Evolutionary conservation across 2,888 invertebrate species (phyloP), one percentile per base, ranked within the genome.

Genomic region (Petrolisthes cinctipes): DNA sequence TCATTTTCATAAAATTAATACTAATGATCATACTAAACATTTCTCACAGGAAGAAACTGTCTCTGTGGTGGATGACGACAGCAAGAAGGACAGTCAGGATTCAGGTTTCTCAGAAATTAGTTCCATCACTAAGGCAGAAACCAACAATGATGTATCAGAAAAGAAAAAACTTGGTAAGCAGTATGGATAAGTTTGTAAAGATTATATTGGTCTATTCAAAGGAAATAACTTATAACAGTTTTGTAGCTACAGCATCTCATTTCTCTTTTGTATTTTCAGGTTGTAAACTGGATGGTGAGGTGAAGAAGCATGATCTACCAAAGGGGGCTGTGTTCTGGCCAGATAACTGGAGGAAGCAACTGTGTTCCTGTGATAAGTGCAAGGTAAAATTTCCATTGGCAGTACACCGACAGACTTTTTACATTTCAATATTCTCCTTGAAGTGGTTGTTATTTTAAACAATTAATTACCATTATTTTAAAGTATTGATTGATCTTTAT

Each of bases 281-380:
- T 0, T 89, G 86, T 57, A 82, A 80, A 56, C 84, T 86, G 84
- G 54, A 82, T 66, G n/a, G 51, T 14, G 4, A 80, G 20, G 5
- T 83, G 20, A 53, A 7, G 57, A 83, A 85, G 68, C 80, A 84
- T 6, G 75, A 83, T 23, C 20, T 88, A 17, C 82, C 83, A 37
- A 23, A 68, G n/a, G 91, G 92, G 53, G 92, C 93, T 54, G 91
- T 92, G 37, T 93, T 93, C 91, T 93, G 93, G 92, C 91, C 91
- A 20, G 92, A 92, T 54, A 92, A 92, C 20, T 94, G 98, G 95
- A 95, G 98, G 73, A 94, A 95, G 85, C 94, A 95, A 88, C 94
- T 98, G 5, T 94, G 94, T 92, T 91, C 86, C 51, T 94, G 94
- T 92, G 76, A 90, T 14, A 86, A 91, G 5, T 94, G 94, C 91